Evolutionary conservation across 1,140 invertebrate species (phyloP), one percentile per base, ranked within the genome.

Genomic region (Cyclargus thomasi): DNA sequence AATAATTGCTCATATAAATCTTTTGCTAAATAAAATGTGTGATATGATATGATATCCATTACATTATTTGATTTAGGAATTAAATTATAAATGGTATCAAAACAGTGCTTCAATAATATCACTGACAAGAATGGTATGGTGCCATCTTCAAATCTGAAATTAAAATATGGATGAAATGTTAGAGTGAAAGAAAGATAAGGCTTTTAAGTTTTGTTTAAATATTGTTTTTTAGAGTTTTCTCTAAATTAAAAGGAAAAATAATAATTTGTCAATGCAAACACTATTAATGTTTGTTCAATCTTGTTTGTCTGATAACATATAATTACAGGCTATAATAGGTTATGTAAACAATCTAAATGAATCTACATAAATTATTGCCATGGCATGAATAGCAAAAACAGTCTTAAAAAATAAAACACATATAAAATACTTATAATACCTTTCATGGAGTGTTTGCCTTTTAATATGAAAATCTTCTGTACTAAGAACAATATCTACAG

Each of bases 111-210:
- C 2, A 99, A 80, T 1, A 95, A 92, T 14, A 96, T 88, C 74
- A 99, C 97, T 16, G 96, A 95, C 18, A 98, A 88, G 90, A 97
- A 99, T 53, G 97, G 92, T 47, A 97, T 67, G 0, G 98, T 99
- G 11, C 98, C 98, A 93, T 99, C 97, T 92, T 99, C 97, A 92
- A 98, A 98, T 78, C 97, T 97, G 83, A 88, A 81, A 89, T 72
- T 71, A 71, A 53, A 64, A 39, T 2, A 53, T 23, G 16, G 55
- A 63, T 63, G n/a, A n/a, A n/a, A n/a, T n/a, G n/a, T n/a, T n/a
- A n/a, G n/a, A n/a, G n/a, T n/a, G n/a, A n/a, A n/a, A n/a, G n/a
- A n/a, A n/a, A n/a, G n/a, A n/a, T n/a, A n/a, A n/a, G n/a, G n/a
- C n/a, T n/a, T n/a, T n/a, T n/a, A n/a, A n/a, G n/a, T n/a, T n/a